These are phyloP conservation scores for Indicator indicator DNA, from an alignment of 2,113 vertebrate genomes.

Conservation along the genomic window DNA sequence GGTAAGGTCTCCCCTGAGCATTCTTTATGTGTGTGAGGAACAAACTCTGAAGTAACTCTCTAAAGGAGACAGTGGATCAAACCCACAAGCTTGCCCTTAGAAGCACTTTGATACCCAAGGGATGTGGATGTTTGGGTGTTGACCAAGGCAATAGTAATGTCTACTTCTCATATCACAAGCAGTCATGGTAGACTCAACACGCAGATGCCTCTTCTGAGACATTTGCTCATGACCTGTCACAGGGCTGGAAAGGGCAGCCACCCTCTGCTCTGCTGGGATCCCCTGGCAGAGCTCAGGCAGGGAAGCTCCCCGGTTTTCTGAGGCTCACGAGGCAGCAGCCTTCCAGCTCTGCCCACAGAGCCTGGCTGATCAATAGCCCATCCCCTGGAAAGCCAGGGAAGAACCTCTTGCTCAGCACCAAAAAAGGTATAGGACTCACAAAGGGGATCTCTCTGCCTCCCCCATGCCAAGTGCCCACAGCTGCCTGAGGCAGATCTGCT, in stretches of 20 bases:
- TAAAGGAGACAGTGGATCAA: not conserved
- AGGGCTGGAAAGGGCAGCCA: not conserved
- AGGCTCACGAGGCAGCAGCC: fast-evolving
- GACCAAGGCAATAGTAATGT: not conserved
- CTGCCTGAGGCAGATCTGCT: not conserved
- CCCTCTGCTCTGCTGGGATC: not conserved
- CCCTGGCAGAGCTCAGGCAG: not conserved
- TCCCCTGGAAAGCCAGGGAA: not conserved
- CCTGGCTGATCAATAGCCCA: not conserved
- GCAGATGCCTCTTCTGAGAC: not conserved
- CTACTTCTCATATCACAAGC: not conserved
- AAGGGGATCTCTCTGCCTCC: conserved; percentile 49
- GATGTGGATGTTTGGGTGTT: not conserved
- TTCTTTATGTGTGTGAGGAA: not conserved
- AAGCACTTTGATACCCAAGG: not conserved
- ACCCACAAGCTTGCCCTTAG: fast-evolving
- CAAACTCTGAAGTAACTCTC: not conserved
- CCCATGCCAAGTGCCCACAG: not conserved
- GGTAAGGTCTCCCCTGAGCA: not conserved
- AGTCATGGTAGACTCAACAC: not conserved
- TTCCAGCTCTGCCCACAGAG: not conserved
- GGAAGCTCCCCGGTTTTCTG: not conserved
- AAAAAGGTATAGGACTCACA: conserved; percentile 51
- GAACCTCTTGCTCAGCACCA: conserved; percentile 36
- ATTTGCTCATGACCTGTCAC: not conserved